Percentiles rank a stretch among this genome's conserved stretches.
Conservation (phyloP, 2,797 vertebrate species). For the Champsocephalus gunnari region DNA sequence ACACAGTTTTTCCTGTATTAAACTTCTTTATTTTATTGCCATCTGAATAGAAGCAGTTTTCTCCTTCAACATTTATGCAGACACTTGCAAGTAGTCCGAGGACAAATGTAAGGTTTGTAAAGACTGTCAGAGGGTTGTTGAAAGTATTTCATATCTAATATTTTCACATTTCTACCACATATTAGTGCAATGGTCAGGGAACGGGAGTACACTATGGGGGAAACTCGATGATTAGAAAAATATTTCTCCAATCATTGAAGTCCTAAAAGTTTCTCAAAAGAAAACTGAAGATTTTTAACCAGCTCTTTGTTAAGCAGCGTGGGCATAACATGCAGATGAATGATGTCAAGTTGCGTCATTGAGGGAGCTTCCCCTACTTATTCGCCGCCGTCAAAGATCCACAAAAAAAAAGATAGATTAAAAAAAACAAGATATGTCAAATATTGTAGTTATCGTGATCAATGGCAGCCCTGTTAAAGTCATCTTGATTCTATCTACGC, state of each 20-base stretch:
- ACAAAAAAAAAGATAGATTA: no score
- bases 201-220: neutral
- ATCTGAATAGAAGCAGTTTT: slow-evolving; percentile 2
- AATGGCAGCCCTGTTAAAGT: neutral
- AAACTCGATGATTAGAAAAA: neutral
- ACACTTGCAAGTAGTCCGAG: neutral
- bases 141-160: neutral
- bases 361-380: no score
- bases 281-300: no score
- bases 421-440: no score
- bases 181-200: neutral
- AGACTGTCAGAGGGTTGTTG: neutral
- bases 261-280: no score
- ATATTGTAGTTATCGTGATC: no score
- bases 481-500: neutral
- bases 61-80: neutral
- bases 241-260: neutral
- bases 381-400: no score
- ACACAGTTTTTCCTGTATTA: neutral
- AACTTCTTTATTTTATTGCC: neutral
- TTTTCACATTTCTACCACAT: neutral
- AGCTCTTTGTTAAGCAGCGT: no score
- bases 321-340: no score
- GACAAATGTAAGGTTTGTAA: neutral
- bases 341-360: no score